Percentiles rank a stretch among this genome's conserved stretches.
Evolutionary conservation across 2,797 vertebrate genomes (phyloP).

Genomic region (Pogoniulus pusillus): DNA sequence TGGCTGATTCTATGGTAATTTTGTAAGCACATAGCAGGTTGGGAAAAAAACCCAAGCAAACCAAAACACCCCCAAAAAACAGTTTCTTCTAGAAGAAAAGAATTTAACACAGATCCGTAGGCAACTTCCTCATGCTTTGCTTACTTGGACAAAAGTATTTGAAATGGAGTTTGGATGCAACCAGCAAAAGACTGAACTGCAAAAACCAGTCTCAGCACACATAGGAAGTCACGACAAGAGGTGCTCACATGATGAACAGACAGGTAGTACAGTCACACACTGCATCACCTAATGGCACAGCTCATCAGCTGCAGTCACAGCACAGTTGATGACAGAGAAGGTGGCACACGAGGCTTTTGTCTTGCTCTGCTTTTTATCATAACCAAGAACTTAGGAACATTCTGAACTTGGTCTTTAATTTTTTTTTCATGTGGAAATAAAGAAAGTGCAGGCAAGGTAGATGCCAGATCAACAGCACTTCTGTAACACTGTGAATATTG

Average conservation of each 20-base stretch:
- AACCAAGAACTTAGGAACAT: not conserved
- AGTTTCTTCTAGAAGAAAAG: not conserved
- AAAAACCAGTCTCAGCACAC: fast-evolving
- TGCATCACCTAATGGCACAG: not conserved
- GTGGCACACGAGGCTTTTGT: not conserved
- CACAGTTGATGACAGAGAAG: not conserved
- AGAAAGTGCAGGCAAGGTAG: not conserved
- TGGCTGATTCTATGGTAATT: no score
- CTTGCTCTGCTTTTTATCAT: not conserved
- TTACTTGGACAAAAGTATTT: not conserved
- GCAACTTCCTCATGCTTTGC: not conserved
- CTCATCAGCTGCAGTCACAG: not conserved
- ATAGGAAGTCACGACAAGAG: not conserved
- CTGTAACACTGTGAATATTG: not conserved
- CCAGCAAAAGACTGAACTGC: not conserved
- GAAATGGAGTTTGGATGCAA: not conserved
- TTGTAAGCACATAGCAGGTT: not conserved
- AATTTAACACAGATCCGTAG: not conserved
- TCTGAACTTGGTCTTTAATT: not conserved
- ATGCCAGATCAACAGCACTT: not conserved
- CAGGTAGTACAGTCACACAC: not conserved
- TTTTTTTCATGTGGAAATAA: not conserved
- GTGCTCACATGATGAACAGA: not conserved
- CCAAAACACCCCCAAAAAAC: not conserved
- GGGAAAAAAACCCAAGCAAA: not conserved